Percentiles rank a stretch among this genome's conserved stretches.
phyloP scores from a whole-genome alignment of 2,113 vertebrate species.

The Orientallactaga bullata region DNA sequence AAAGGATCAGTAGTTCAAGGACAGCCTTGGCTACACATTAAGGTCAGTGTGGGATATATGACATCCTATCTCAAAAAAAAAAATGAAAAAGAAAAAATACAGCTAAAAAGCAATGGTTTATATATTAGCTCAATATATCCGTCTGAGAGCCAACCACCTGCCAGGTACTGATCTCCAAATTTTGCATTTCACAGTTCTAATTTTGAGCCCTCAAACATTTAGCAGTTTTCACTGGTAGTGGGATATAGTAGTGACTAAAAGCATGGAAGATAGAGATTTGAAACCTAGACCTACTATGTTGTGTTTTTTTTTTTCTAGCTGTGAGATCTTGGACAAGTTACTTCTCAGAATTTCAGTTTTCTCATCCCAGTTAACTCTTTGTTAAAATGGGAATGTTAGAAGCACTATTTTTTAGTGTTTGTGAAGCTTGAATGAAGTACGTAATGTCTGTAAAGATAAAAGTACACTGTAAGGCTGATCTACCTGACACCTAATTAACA shows the following conservation, averaged over 20 bases:
- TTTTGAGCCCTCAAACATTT: slow-evolving; percentile 5
- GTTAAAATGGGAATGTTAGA: background rate
- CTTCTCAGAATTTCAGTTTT: slow-evolving; percentile 45
- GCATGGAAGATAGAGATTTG: background rate
- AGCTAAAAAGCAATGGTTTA: background rate
- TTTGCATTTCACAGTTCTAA: background rate
- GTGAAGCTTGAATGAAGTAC: slow-evolving; percentile 9
- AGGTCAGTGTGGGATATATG: background rate
- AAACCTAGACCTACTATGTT: slow-evolving; percentile 22
- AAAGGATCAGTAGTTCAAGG: background rate
- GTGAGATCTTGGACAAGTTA: slow-evolving; percentile 42
- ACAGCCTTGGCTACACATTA: background rate
- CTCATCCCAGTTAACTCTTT: slow-evolving; percentile 7
- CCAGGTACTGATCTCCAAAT: slow-evolving; percentile 4
- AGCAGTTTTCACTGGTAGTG: background rate
- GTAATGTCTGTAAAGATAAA: background rate
- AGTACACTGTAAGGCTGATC: background rate
- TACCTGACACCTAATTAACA: background rate
- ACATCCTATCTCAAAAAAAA: background rate
- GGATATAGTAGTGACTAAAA: background rate
- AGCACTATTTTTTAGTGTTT: background rate
- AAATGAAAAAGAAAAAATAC: background rate
- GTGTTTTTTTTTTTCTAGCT: slow-evolving; percentile 41
- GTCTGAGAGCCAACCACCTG: background rate
- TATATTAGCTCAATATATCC: slow-evolving; percentile 4